Conservation (phyloP, 2,888 invertebrate species). For the Macrophya alboannulata region DNA sequence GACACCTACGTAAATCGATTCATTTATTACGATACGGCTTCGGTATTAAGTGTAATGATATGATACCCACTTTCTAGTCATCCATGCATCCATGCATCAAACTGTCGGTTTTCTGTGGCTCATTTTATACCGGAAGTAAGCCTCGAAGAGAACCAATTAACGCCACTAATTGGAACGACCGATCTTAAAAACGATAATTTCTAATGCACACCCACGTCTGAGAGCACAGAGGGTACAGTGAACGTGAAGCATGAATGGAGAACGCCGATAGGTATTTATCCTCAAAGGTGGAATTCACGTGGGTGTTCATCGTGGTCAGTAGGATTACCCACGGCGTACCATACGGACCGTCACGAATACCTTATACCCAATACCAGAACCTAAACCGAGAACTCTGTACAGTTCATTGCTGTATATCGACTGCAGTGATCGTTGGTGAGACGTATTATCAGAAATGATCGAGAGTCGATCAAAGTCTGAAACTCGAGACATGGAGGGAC, state of each 20-base stretch:
- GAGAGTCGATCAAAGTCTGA: neutral
- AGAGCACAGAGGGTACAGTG: neutral
- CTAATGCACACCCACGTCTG: neutral
- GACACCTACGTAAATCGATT: neutral
- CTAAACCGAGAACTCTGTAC: neutral
- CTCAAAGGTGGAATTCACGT: conserved; percentile 15
- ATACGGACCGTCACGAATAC: neutral
- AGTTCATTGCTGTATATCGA: neutral
- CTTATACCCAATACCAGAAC: neutral
- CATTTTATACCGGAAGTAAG: neutral
- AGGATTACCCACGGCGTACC: neutral
- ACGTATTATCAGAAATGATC: neutral
- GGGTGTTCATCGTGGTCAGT: conserved; percentile 20
- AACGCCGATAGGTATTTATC: too few relatives aligned
- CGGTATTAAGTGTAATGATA: neutral
- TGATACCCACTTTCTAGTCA: neutral
- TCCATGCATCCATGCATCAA: neutral
- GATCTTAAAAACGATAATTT: neutral
- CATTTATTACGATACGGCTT: neutral
- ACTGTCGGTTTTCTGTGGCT: neutral
- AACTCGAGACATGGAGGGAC: neutral
- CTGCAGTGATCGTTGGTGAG: neutral
- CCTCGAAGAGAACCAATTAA: neutral
- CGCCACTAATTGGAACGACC: conserved; percentile 20
- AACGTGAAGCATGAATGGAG: conserved; percentile 32